Percentiles rank a stretch among this genome's conserved stretches.
Conservation (phyloP, 2,797 vertebrate species). For the Heliangelus exortis region DNA sequence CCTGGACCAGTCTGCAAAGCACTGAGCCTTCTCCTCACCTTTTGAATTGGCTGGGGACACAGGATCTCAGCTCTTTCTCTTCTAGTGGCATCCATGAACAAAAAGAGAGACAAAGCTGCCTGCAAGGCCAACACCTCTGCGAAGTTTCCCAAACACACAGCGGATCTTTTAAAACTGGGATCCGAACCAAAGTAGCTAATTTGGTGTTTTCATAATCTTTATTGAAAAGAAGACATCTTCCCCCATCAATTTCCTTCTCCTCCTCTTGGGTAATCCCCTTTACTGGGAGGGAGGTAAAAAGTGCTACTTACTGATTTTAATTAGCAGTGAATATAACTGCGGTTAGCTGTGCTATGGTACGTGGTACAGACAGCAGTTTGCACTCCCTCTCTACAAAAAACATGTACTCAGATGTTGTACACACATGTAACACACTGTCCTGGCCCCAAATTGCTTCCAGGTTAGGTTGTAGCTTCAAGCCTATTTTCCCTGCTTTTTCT, state of each 20-base stretch:
- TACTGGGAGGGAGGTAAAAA: not conserved
- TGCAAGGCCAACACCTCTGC: not conserved
- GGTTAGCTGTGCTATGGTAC: not conserved
- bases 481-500: not conserved
- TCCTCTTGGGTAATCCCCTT: not conserved
- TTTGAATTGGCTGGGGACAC: not conserved
- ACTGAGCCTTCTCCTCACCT: not conserved
- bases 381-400: not conserved
- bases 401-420: not conserved
- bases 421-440: not conserved
- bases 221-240: not conserved
- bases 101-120: not conserved
- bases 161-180: not conserved
- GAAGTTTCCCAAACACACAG: not conserved
- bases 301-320: not conserved
- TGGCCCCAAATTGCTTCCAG: slow-evolving; percentile 53
- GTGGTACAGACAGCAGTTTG: not conserved
- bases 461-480: not conserved
- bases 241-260: not conserved
- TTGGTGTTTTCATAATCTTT: not conserved
- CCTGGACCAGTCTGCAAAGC: not conserved
- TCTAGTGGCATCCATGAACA: not conserved
- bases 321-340: not conserved
- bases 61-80: not conserved
- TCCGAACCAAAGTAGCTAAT: not conserved